These are phyloP conservation scores for Australoheros scitulus DNA, from an alignment of 2,113 vertebrate genomes.

Conservation along the genomic window DNA sequence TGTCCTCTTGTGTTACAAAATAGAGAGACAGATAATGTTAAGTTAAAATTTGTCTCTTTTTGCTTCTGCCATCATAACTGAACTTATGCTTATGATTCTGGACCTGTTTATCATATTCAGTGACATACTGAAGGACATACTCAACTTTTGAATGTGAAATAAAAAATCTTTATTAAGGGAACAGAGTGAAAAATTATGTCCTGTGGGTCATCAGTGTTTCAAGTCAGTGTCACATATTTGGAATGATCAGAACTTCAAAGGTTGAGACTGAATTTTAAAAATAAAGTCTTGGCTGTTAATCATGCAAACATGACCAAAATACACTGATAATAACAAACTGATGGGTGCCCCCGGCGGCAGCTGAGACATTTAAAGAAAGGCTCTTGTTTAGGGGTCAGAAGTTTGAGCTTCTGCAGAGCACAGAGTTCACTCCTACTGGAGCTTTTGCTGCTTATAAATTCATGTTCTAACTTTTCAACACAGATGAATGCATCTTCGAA, in stretches of 20 bases:
- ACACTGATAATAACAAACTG: background rate
- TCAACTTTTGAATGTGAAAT: background rate
- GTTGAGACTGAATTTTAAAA: background rate
- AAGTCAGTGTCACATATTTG: background rate
- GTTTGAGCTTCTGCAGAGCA: background rate
- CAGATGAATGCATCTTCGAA: background rate
- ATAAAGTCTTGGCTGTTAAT: background rate
- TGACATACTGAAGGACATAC: background rate
- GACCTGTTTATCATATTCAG: background rate
- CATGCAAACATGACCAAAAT: background rate
- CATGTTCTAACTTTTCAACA: constrained; percentile 3
- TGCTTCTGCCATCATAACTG: background rate
- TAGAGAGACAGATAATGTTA: no score
- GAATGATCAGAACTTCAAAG: background rate
- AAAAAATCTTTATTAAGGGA: background rate
- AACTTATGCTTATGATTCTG: constrained; percentile 1
- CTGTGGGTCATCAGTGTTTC: background rate
- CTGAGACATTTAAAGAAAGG: background rate
- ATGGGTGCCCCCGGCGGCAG: background rate
- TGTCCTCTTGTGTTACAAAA: no score
- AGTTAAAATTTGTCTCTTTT: no score
- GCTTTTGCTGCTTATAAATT: constrained; percentile 10
- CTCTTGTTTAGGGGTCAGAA: background rate
- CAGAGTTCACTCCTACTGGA: constrained; percentile 2
- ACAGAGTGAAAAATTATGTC: background rate